Evolutionary conservation across 2,113 vertebrate species (phyloP), one percentile per base, ranked within the genome.

Genomic region (Gavia stellata): DNA sequence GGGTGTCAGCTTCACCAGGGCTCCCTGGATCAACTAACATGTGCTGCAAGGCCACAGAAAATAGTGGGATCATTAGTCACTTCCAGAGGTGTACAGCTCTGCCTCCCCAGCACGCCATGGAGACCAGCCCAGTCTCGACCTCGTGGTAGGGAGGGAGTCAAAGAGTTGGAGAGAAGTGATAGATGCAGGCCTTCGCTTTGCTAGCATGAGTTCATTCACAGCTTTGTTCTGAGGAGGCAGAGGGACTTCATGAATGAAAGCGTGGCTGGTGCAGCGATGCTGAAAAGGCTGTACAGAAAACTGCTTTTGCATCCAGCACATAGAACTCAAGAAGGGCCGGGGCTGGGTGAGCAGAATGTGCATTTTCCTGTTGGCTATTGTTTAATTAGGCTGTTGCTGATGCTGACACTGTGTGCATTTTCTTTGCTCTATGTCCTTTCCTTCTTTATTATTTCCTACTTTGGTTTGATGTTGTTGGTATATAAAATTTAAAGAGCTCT

Each of bases 401-500:
- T 89, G 86, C 96, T 92, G 92, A 93, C 56, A 45, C n/a, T 78
- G 29, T 12, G 75, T 91, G 55, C 71, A 73, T 90, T 71, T 90
- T 73, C 81, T 92, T 94, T 86, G 63, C 97, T 95, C 70, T 95
- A 84, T 89, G 93, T 92, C 81, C 87, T 92, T 94, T 77, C 67
- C 71, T 90, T 78, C 93, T 98, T 98, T 97, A 98, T 97, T 95
- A 92, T 98, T 98, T 98, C 98, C 98, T 98, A 94, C 86, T 94
- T 95, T 87, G 91, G 97, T 97, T 98, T 98, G 98, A 98, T 98
- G 98, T 97, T 96, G 97, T 97, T 97, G 98, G 97, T 97, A 97
- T 98, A 98, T 98, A 98, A 98, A 98, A 98, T 98, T 98, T 98
- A 98, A 98, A 98, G 98, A 98, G 98, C 97, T 98, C 98, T 98